These are phyloP conservation scores for Charaxes varanes DNA, from an alignment of 1,140 invertebrate genomes.

Conservation along the genomic window DNA sequence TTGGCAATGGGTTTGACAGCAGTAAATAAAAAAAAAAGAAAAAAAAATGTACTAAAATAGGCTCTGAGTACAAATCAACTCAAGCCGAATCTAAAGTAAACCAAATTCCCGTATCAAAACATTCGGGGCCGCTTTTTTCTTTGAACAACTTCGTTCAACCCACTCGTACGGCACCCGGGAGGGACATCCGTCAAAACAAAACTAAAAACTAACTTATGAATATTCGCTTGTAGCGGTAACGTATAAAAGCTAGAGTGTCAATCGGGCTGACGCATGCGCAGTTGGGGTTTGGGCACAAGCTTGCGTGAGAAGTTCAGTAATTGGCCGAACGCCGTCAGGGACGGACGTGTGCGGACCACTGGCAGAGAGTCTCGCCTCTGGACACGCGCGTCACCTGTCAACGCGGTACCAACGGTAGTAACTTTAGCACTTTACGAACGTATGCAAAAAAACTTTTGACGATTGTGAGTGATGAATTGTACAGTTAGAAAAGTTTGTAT, in stretches of 20 bases:
- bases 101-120: too few relatives aligned
- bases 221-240: conserved; percentile 42
- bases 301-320: conserved; percentile 55
- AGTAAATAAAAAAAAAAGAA: too few relatives aligned
- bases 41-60: too few relatives aligned
- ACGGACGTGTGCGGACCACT: conserved; percentile 24
- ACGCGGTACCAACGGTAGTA: too few relatives aligned
- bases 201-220: conserved; percentile 64
- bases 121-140: too few relatives aligned
- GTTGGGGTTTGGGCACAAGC: conserved; percentile 34
- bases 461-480: conserved; percentile 11
- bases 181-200: conserved; percentile 46
- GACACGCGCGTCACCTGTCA: conserved; percentile 28
- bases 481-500: conserved; percentile 8
- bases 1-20: too few relatives aligned
- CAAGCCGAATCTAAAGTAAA: too few relatives aligned
- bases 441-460: conserved; percentile 17
- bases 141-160: conserved; percentile 10
- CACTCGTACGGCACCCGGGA: conserved; percentile 26
- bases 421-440: conserved; percentile 14
- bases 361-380: conserved; percentile 19
- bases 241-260: conserved; percentile 56
- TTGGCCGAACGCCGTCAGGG: conserved; percentile 51
- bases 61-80: too few relatives aligned
- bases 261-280: conserved; percentile 54